Percentiles rank a stretch among this genome's conserved stretches.
Evolutionary conservation across 2,113 vertebrate species (phyloP).

Genomic region (Pica pica): DNA sequence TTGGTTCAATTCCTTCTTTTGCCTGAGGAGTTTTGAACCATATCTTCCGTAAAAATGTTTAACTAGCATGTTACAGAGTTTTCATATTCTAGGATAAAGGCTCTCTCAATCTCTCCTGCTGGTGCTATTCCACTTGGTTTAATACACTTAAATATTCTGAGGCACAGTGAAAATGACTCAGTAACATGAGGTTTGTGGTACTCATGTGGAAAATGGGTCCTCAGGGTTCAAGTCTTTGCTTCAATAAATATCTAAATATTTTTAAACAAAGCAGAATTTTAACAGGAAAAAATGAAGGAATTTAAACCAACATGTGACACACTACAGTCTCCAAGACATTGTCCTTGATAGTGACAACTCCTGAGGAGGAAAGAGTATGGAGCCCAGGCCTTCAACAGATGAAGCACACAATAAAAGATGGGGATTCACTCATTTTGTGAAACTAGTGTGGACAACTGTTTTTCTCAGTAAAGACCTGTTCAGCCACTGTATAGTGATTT

Average conservation of each 20-base stretch:
- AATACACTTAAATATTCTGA: conserved; percentile 1
- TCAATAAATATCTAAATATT: conserved; percentile 11
- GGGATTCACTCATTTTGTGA: neutral
- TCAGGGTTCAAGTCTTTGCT: neutral
- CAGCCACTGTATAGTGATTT: neutral
- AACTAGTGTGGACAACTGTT: neutral
- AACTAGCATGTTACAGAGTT: neutral
- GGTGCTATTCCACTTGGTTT: neutral
- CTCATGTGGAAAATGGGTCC: neutral
- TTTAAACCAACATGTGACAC: neutral
- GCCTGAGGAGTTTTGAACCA: neutral
- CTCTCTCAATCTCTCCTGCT: neutral
- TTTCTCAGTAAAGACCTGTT: neutral
- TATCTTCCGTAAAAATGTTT: neutral
- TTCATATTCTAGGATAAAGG: neutral
- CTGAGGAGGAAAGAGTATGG: neutral
- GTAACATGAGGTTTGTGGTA: neutral
- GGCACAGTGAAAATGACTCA: neutral
- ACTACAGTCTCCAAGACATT: neutral
- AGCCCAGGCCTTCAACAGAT: neutral
- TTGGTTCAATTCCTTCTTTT: neutral
- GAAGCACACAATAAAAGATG: neutral
- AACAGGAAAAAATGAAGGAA: neutral
- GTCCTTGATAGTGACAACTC: neutral
- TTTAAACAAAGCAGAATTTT: neutral